phyloP scores from a whole-genome alignment of 2,888 invertebrate genomes.

The Nemotelus pantherinus region DNA sequence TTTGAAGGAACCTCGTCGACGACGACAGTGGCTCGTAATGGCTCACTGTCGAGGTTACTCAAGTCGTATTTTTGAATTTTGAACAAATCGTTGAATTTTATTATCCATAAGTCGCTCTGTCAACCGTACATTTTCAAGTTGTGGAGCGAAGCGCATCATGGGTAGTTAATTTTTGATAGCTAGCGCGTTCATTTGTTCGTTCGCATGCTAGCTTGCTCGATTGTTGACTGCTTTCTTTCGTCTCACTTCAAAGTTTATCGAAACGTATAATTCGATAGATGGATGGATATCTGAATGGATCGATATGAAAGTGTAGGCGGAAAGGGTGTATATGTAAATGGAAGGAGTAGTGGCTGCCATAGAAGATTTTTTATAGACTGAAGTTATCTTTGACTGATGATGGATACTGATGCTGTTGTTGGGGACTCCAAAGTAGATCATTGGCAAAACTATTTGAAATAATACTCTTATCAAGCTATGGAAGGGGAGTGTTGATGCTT shows the following conservation, averaged over 20 bases:
- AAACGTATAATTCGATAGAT: slow-evolving; percentile 35
- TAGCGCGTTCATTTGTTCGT: slow-evolving; percentile 7
- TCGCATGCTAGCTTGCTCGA: neutral
- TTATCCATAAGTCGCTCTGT: slow-evolving; percentile 50
- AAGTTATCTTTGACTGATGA: too few relatives aligned
- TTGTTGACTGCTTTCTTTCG: neutral
- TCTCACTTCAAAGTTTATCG: slow-evolving; percentile 33
- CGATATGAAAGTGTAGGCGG: too few relatives aligned
- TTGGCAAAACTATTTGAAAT: too few relatives aligned
- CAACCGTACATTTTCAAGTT: slow-evolving; percentile 47
- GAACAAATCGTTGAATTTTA: slow-evolving; percentile 51
- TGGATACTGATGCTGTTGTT: too few relatives aligned
- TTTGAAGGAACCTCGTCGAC: too few relatives aligned
- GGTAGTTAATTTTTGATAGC: slow-evolving; percentile 48
- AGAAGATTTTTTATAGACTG: too few relatives aligned
- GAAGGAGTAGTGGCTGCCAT: too few relatives aligned
- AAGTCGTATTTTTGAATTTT: slow-evolving; percentile 47
- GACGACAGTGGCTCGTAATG: neutral
- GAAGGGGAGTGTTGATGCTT: too few relatives aligned
- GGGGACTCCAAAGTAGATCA: too few relatives aligned
- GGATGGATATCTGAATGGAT: neutral
- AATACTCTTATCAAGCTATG: too few relatives aligned
- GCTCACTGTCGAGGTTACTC: slow-evolving; percentile 28
- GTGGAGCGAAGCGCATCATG: slow-evolving; percentile 44
- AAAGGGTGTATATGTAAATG: too few relatives aligned